These are phyloP conservation scores for Bursaphelenchus mucronatus DNA, from an alignment of 1,140 invertebrate genomes.

Conservation along the genomic window DNA sequence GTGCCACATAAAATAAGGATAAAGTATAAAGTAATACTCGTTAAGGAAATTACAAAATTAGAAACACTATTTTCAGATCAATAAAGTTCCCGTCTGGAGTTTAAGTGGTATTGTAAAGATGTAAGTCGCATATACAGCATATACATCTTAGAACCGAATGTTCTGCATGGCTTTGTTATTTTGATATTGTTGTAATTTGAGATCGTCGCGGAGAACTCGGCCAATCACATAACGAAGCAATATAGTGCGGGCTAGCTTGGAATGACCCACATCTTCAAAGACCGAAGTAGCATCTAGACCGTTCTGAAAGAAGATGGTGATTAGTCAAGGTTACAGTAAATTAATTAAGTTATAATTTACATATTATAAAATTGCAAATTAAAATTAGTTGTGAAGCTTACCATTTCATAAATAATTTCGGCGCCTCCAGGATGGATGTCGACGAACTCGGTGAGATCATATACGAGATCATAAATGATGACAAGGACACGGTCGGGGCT, in stretches of 20 bases:
- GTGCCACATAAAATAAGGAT: no score
- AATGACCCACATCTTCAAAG: conserved; percentile 38
- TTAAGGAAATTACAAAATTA: no score
- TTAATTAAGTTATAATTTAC: conserved; percentile 14
- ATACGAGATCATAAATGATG: conserved; percentile 39
- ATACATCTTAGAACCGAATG: no score
- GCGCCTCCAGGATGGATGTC: conserved; percentile 34
- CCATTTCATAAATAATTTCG: conserved; percentile 40
- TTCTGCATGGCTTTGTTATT: no score
- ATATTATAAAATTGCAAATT: conserved; percentile 7
- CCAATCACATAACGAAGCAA: conserved; percentile 41
- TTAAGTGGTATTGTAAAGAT: no score
- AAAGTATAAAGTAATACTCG: no score
- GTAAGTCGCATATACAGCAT: no score
- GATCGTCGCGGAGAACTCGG: conserved; percentile 7
- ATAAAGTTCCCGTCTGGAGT: no score
- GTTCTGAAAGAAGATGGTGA: conserved; percentile 25
- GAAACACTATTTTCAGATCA: no score
- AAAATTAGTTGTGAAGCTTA: conserved; percentile 21
- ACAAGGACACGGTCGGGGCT: conserved; percentile 4
- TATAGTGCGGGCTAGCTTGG: conserved; percentile 20
- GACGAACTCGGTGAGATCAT: conserved; percentile 43
- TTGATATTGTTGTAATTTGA: no score
- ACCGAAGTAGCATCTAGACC: conserved; percentile 33
- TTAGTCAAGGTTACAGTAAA: background rate